These are phyloP conservation scores for Nothura maculosa DNA, from an alignment of 2,797 vertebrate species.

Conservation along the genomic window DNA sequence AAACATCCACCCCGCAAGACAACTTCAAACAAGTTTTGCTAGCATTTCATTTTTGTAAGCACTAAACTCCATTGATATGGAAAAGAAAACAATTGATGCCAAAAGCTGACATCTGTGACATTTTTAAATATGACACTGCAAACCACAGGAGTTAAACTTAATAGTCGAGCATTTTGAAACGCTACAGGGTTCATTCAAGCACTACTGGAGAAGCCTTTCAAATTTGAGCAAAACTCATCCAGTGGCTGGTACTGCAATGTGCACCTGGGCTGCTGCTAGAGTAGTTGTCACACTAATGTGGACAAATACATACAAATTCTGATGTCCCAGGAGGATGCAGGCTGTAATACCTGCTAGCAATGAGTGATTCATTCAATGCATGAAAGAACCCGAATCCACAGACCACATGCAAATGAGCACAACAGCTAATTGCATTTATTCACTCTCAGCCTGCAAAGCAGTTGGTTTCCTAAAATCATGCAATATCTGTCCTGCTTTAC, in stretches of 20 bases:
- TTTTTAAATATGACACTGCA: conserved; percentile 46
- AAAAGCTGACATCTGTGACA: conserved; percentile 52
- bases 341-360: not conserved
- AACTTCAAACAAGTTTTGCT: conserved; percentile 30
- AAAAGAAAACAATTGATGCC: conserved; percentile 64
- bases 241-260: not conserved
- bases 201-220: not conserved
- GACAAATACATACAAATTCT: conserved; percentile 13
- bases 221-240: not conserved
- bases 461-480: not conserved
- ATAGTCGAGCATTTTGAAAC: conserved; percentile 17
- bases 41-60: not conserved
- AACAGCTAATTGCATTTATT: not conserved
- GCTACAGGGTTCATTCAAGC: not conserved
- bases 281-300: not conserved
- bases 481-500: not conserved
- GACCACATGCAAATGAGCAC: conserved; percentile 2
- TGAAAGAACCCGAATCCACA: not conserved
- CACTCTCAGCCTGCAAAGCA: not conserved
- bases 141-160: conserved; percentile 33
- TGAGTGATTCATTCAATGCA: not conserved
- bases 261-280: not conserved
- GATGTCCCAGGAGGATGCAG: not conserved
- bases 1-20: not conserved
- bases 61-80: conserved; percentile 37